Percentiles rank a stretch among this genome's conserved stretches.
phyloP scores from a whole-genome alignment of 1,140 invertebrate genomes.

The Danaus plexippus region DNA sequence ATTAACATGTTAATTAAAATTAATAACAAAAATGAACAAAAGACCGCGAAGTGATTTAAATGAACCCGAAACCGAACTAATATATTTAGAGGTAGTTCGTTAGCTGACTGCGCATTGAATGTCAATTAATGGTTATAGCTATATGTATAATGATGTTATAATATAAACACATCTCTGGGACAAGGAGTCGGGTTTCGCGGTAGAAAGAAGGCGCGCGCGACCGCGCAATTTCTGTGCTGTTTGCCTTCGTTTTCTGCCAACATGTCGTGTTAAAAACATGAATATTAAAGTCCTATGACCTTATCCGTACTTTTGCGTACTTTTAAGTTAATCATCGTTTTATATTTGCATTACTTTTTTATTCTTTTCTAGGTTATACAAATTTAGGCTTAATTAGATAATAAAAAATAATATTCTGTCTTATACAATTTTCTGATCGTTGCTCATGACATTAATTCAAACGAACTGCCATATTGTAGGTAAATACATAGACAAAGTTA shows the following conservation, averaged over 20 bases:
- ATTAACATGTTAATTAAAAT: no score
- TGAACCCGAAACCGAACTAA: no score
- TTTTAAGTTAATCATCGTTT: not conserved
- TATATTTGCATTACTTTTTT: not conserved
- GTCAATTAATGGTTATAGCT: constrained; percentile 13
- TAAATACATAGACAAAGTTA: constrained; percentile 19
- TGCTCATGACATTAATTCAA: no score
- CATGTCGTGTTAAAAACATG: no score
- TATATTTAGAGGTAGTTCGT: no score
- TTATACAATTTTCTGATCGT: no score
- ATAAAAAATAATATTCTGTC: no score
- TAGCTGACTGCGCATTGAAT: constrained; percentile 14
- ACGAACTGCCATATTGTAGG: not conserved
- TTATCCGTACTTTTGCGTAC: not conserved
- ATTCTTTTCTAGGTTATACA: no score
- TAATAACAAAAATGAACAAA: no score
- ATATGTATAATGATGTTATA: constrained; percentile 26
- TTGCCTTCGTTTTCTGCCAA: constrained; percentile 6
- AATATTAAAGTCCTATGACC: not conserved
- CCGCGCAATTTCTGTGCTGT: constrained; percentile 50
- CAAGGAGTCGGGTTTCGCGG: constrained; percentile 49
- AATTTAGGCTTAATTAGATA: no score
- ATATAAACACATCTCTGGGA: constrained; percentile 26
- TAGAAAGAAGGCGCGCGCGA: constrained; percentile 43
- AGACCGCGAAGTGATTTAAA: no score